Percentiles rank a stretch among this genome's conserved stretches.
Conservation (phyloP, 2,888 invertebrate genomes). For the Hybos culiciformis region DNA sequence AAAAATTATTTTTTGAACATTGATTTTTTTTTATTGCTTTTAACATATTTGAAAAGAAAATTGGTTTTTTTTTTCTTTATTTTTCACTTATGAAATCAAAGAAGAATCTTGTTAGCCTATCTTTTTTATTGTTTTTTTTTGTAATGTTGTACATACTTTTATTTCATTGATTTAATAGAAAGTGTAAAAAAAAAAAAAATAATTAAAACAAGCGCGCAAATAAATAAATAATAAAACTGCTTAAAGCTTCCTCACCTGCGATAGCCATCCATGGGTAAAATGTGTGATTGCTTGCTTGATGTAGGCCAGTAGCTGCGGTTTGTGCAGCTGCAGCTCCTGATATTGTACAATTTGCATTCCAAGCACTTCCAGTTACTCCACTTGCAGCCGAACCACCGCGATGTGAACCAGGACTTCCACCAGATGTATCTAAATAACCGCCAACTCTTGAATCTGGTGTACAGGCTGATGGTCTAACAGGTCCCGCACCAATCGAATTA, state of each 20-base stretch:
- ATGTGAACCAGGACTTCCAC: slow-evolving; percentile 51
- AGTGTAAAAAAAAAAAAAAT: not conserved
- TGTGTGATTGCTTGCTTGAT: slow-evolving; percentile 81
- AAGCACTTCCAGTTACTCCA: slow-evolving; percentile 46
- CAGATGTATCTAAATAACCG: slow-evolving; percentile 64
- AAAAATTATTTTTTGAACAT: no score
- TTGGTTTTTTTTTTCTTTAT: no score
- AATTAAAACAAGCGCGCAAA: slow-evolving; percentile 2
- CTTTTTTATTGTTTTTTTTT: not conserved
- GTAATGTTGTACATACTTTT: no score
- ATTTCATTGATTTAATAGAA: no score
- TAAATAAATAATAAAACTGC: not conserved
- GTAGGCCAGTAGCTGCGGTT: slow-evolving; percentile 72
- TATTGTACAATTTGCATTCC: slow-evolving; percentile 80
- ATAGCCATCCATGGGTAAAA: slow-evolving; percentile 99
- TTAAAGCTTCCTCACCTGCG: slow-evolving; percentile 62
- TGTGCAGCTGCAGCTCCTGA: slow-evolving; percentile 63
- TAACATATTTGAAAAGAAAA: no score
- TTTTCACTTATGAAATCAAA: no score
- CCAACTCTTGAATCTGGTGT: slow-evolving; percentile 75
- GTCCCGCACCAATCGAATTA: slow-evolving; percentile 32
- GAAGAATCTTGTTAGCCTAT: not conserved
- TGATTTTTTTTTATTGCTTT: no score
- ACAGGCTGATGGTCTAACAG: slow-evolving; percentile 74
- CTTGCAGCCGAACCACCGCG: slow-evolving; percentile 51